Base-by-base conservation (phyloP, 2,888 invertebrate genomes). In the Phania funesta region DNA sequence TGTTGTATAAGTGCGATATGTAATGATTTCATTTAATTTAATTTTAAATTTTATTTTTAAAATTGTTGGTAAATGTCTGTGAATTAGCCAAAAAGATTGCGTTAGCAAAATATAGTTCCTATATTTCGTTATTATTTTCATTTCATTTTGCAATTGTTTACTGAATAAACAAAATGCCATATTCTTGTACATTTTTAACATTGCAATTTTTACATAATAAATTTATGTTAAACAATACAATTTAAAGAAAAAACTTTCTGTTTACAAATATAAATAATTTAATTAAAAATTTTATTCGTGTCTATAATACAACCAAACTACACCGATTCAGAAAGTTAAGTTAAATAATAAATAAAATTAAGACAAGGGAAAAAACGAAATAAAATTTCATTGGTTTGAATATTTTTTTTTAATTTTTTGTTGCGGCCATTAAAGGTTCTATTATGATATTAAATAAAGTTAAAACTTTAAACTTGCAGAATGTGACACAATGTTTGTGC, bases 231-330 rank as follows among this genome's bases (percentile, higher is more conserved):
- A 13, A 29, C 18, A 32, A 58, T 35, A 41, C 5, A 60, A 41
- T 26, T 44, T 11, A 29, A 13, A 0, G 5, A 68, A 56, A 68
- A 22, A 56, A 46, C 70, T 56, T 70, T 70, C 70, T 56, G 24
- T 70, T 32, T 24, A 60, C 46, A 70, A 58, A 58, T 70, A 58
- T 35, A 35, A 48, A 58, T 35, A 48, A 48, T 60, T 60, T 18
- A 48, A 48, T 60, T 71, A 60, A 46, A 18, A 71, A 71, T 60
- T 48, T 22, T 50, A 44, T 58, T 48, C 58, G 71, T 60, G 71
- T n/a, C 35, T 41, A 16, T 46, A 70, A 46, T 18, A 32, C 22
- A 48, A 60, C 7, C 22, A 58, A 26, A 20, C 20, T 18, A 32
- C 22, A 48, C 48, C 7, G 16, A 58, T 18, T 18, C 20, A 44